These are phyloP conservation scores for Aradus depressus DNA, from an alignment of 2,888 invertebrate species.

Conservation along the genomic window DNA sequence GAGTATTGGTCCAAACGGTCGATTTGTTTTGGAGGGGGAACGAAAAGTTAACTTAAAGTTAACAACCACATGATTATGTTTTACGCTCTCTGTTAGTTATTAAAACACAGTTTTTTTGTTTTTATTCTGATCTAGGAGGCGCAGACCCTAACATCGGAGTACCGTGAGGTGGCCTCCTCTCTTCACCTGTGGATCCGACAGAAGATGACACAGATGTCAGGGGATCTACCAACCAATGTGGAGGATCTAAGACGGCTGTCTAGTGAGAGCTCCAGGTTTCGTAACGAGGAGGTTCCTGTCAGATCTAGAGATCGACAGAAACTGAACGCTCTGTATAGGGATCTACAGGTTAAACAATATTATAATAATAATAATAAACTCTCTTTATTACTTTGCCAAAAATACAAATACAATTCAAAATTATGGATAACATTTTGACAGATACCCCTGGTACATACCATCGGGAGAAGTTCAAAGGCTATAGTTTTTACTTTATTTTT, in stretches of 20 bases:
- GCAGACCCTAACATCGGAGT: constrained; percentile 80
- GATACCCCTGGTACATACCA: too few species aligned
- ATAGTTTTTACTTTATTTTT: too few species aligned
- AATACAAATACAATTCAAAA: too few species aligned
- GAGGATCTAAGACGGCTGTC: constrained; percentile 93
- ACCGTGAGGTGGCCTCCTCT: constrained; percentile 75
- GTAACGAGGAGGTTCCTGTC: constrained; percentile 86
- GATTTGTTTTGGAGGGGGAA: too few species aligned
- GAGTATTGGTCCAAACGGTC: too few species aligned
- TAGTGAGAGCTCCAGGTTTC: constrained; percentile 83
- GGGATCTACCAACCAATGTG: constrained; percentile 62
- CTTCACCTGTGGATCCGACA: constrained; percentile 88
- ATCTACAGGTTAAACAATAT: constrained; percentile 58
- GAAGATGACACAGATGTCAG: constrained; percentile 71
- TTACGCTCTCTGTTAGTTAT: background rate
- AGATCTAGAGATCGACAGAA: constrained; percentile 82
- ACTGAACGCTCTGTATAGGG: constrained; percentile 73
- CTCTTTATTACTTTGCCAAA: too few species aligned
- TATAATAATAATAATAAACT: too few species aligned
- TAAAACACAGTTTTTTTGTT: background rate
- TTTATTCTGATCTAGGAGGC: constrained; percentile 46
- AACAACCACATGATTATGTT: too few species aligned
- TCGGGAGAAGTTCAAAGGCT: too few species aligned
- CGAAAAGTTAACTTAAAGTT: too few species aligned
- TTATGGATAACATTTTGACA: too few species aligned